Percentiles rank a stretch among this genome's conserved stretches.
Evolutionary conservation across 2,888 invertebrate species (phyloP).

Genomic region (Sminthurides aquaticus): DNA sequence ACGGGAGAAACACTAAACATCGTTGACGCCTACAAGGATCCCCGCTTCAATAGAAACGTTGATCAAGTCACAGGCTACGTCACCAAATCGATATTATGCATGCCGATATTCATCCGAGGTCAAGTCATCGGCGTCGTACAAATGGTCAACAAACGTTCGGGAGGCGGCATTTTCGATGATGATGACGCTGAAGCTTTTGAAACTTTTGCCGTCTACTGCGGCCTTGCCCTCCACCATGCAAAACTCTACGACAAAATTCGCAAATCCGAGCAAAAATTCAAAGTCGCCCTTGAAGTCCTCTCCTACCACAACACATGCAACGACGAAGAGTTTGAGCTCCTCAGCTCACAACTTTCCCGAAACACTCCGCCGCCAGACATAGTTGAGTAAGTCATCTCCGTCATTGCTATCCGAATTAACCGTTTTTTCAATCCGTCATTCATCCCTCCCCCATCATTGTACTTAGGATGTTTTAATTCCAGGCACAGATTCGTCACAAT

Average conservation of each 20-base stretch:
- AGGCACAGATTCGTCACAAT: constrained; percentile 14
- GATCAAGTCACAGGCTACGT: constrained; percentile 56
- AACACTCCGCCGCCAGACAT: constrained; percentile 19
- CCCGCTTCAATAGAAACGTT: constrained; percentile 64
- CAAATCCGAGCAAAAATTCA: constrained; percentile 73
- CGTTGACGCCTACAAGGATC: constrained; percentile 70
- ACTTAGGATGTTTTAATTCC: background rate
- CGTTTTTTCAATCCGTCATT: background rate
- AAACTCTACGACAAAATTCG: constrained; percentile 75
- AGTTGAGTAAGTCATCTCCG: constrained; percentile 41
- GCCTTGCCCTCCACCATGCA: constrained; percentile 71
- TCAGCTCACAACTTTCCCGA: constrained; percentile 6
- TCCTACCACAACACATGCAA: constrained; percentile 63
- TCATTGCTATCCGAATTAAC: background rate
- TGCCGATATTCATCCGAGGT: constrained; percentile 75
- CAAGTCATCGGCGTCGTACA: constrained; percentile 77
- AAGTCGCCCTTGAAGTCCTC: constrained; percentile 71
- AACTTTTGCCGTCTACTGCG: constrained; percentile 77
- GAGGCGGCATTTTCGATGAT: constrained; percentile 41
- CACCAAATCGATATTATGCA: constrained; percentile 65
- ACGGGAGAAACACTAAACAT: constrained; percentile 75
- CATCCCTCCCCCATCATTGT: too few species aligned
- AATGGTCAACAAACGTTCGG: constrained; percentile 63
- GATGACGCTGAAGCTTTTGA: constrained; percentile 75
- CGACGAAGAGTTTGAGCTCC: constrained; percentile 59